Evolutionary conservation across 1,140 invertebrate genomes (phyloP).

Genomic region (Apis laboriosa): DNA sequence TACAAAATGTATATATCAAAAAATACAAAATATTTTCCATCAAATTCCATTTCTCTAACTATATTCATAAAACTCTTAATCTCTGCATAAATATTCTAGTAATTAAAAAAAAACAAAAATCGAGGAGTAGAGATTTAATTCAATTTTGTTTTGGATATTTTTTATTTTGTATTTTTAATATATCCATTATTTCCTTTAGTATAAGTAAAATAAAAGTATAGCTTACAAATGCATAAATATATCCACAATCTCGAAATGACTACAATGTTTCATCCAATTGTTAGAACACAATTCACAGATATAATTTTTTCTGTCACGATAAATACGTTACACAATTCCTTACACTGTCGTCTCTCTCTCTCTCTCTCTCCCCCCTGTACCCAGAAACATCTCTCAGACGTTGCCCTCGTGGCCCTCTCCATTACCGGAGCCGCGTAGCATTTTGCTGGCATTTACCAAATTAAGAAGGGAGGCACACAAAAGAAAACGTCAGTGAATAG

Average conservation of each 20-base stretch:
- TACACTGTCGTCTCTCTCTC: conserved; percentile 4
- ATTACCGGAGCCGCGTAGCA: conserved; percentile 62
- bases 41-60: no score
- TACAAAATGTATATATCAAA: no score
- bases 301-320: conserved; percentile 36
- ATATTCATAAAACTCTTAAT: no score
- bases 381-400: conserved; percentile 49
- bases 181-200: no score
- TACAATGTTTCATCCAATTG: neutral
- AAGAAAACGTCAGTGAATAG: conserved; percentile 62
- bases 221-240: no score
- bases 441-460: conserved; percentile 74
- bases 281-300: conserved; percentile 21
- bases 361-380: conserved; percentile 23
- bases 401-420: conserved; percentile 45
- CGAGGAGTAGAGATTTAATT: no score
- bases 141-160: no score
- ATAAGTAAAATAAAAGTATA: no score
- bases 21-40: no score
- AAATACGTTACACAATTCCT: conserved; percentile 32
- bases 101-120: no score
- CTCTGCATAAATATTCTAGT: no score
- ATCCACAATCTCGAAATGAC: neutral
- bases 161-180: no score
- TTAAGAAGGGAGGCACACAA: conserved; percentile 68